Conservation (phyloP, 2,113 vertebrate species). For the Suncus etruscus region DNA sequence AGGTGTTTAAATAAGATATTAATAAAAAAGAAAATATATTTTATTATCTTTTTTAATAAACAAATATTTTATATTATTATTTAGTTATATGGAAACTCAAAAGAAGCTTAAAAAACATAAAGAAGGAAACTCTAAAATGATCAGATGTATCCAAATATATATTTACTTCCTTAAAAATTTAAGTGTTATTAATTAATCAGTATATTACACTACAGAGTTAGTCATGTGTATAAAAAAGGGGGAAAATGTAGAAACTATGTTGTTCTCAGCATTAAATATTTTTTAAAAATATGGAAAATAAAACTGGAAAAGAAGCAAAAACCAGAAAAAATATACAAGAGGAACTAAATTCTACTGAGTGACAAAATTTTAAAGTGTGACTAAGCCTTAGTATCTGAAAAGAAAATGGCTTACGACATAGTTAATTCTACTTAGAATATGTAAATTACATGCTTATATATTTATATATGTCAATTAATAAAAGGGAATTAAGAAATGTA, state of each 20-base stretch:
- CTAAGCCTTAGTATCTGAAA: not conserved
- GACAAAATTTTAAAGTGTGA: not conserved
- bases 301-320: too few species aligned
- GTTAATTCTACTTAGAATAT: not conserved
- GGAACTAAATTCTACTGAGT: not conserved
- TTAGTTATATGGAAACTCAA: not conserved
- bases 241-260: not conserved
- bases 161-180: not conserved
- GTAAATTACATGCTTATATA: not conserved
- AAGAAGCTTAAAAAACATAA: not conserved
- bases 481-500: not conserved
- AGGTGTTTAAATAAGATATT: too few species aligned
- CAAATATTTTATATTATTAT: not conserved
- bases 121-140: not conserved
- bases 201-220: not conserved
- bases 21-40: not conserved
- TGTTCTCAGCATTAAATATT: not conserved
- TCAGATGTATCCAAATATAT: not conserved
- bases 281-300: too few species aligned
- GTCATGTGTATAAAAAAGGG: not conserved
- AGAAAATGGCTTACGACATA: not conserved
- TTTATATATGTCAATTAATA: not conserved
- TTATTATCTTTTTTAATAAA: constrained; percentile 6
- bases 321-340: not conserved
- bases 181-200: not conserved